Conservation (phyloP, 2,797 vertebrate species). For the Gymnothorax reevesii region DNA sequence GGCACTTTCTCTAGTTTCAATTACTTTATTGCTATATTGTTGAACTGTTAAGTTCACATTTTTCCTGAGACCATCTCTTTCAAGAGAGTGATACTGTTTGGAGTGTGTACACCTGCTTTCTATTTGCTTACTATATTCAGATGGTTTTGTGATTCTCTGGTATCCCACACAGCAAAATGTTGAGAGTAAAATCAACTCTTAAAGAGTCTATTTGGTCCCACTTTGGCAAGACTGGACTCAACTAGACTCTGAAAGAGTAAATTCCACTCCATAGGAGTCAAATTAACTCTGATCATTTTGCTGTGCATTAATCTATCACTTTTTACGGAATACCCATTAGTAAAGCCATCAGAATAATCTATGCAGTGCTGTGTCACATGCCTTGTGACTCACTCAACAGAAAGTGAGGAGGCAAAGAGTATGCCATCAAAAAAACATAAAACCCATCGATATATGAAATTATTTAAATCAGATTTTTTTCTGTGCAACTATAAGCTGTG, state of each 20-base stretch:
- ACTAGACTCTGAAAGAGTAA: too few species aligned
- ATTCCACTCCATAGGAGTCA: too few species aligned
- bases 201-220: too few species aligned
- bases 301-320: background rate
- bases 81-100: background rate
- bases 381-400: background rate
- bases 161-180: too few species aligned
- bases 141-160: background rate
- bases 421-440: background rate
- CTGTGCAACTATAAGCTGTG: background rate
- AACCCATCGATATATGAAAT: background rate
- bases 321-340: background rate
- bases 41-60: too few species aligned
- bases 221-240: too few species aligned
- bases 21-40: too few species aligned
- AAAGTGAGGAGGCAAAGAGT: background rate
- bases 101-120: background rate
- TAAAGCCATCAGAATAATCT: background rate
- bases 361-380: background rate
- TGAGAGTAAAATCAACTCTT: too few species aligned
- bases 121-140: background rate
- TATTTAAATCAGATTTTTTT: background rate
- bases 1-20: too few species aligned
- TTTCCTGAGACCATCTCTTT: too few species aligned
- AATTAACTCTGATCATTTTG: too few species aligned